Base-by-base conservation (phyloP, 1,140 invertebrate genomes). In the Carposina sasakii region DNA sequence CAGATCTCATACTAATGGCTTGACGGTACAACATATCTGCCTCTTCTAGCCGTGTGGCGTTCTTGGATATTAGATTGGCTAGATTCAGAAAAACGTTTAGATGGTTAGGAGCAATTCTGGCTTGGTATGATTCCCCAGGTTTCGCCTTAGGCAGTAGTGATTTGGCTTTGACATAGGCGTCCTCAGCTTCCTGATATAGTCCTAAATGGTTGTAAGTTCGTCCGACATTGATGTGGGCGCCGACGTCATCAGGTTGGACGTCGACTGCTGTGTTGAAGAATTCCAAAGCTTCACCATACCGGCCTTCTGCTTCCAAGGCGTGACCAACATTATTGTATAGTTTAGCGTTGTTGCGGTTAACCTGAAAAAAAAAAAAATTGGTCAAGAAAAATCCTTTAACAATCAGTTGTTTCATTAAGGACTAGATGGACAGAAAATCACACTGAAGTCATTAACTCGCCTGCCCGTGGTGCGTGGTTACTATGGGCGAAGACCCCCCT, bases 301-400 rank as follows among this genome's bases (percentile, higher is more conserved):
- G 88, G 0, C 92, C 91, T 61, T 95, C 91, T 41, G 92, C 92
- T 85, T 98, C 97, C 36, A 98, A 85, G 0, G 96, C 95, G 78
- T 98, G 96, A 0, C 97, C 97, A 1, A 99, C 96, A 83, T 98
- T 98, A 83, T 98, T 99, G 84, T 96, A 98, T 1, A 98, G 86
- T 83, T 98, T 98, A 2, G 96, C 97, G 86, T 99, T 99, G 30
- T 91, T 89, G 51, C 93, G 91, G 69, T 97, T 98, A 2, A 98
- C 95, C 78, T 82, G 57, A 6, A 73, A 70, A n/a, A n/a, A n/a
- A n/a, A n/a, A n/a, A n/a, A n/a, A n/a, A n/a, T n/a, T n/a, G n/a
- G n/a, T n/a, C n/a, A n/a, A n/a, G n/a, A n/a, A n/a, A n/a, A n/a
- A n/a, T n/a, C n/a, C n/a, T n/a, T n/a, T n/a, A n/a, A n/a, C n/a